phyloP scores from a whole-genome alignment of 2,888 invertebrate species.

The Torymus texanus region DNA sequence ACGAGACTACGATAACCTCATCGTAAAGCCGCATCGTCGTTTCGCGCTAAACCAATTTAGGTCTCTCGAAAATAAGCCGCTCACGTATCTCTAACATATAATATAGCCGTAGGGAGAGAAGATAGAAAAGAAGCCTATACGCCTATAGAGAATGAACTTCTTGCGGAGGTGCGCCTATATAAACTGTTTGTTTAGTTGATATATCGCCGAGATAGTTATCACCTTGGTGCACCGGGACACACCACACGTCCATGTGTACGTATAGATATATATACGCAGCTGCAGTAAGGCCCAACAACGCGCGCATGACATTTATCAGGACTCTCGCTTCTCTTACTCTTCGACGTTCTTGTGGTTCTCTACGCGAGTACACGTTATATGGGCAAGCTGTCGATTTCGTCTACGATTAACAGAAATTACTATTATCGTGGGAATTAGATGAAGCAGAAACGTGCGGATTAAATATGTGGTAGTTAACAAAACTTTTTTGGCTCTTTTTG shows the following conservation, averaged over 20 bases:
- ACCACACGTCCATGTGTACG: slow-evolving; percentile 48
- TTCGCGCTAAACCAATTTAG: no score
- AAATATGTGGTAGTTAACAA: no score
- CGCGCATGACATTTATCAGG: slow-evolving; percentile 46
- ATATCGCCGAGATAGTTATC: slow-evolving; percentile 72
- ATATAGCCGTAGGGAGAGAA: slow-evolving; percentile 8
- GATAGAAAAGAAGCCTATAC: not conserved
- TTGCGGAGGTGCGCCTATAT: slow-evolving; percentile 60
- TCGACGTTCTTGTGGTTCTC: not conserved
- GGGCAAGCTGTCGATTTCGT: slow-evolving; percentile 23
- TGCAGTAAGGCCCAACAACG: slow-evolving; percentile 9
- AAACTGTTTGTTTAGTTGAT: slow-evolving; percentile 73
- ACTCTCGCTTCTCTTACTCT: slow-evolving; percentile 6
- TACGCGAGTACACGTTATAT: not conserved
- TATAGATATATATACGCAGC: slow-evolving; percentile 25
- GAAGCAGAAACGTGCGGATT: not conserved
- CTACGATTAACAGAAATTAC: slow-evolving; percentile 40
- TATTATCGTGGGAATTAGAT: slow-evolving; percentile 43
- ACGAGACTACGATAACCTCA: no score
- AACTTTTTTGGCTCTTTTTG: no score
- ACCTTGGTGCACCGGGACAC: slow-evolving; percentile 62
- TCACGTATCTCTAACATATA: no score
- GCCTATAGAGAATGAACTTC: slow-evolving; percentile 34
- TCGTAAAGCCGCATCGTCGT: no score
- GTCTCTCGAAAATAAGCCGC: no score